Conservation (phyloP, 2,888 invertebrate species). For the Cerastis leucographa region DNA sequence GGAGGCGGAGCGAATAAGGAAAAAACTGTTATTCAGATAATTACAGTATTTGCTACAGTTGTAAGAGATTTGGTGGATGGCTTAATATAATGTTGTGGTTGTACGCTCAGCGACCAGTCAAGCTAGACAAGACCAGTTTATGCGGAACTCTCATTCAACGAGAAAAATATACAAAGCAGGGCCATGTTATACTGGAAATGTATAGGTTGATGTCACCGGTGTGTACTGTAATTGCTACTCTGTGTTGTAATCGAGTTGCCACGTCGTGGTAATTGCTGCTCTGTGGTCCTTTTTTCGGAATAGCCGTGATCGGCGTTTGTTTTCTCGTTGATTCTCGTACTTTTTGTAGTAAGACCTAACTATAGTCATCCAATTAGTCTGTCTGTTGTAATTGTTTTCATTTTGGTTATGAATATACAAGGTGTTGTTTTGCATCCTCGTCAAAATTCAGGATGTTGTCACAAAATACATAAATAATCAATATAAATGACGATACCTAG, state of each 20-base stretch:
- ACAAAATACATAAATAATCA: too few species aligned
- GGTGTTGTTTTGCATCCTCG: too few species aligned
- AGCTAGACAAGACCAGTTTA: too few species aligned
- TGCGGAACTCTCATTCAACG: too few species aligned
- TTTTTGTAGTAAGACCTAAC: neutral
- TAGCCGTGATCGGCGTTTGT: constrained; percentile 22
- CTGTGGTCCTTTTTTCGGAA: constrained; percentile 19
- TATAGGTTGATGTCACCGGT: too few species aligned
- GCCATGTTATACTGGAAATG: too few species aligned
- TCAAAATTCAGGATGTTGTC: too few species aligned
- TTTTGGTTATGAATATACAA: neutral
- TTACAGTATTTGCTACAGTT: constrained; percentile 57
- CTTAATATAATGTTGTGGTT: constrained; percentile 29
- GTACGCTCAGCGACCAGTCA: neutral
- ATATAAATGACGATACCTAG: too few species aligned
- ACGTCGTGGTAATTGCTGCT: constrained; percentile 28
- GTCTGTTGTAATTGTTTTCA: neutral
- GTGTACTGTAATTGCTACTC: constrained; percentile 28
- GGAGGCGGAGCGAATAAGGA: constrained; percentile 10
- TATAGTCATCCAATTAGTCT: constrained; percentile 5
- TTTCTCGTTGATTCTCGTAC: neutral
- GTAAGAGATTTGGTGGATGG: constrained; percentile 27
- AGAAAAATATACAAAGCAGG: too few species aligned
- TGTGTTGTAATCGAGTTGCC: constrained; percentile 39
- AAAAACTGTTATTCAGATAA: constrained; percentile 54